These are phyloP conservation scores for Sebastolobus altivelis DNA, from an alignment of 2,797 vertebrate species.

Conservation along the genomic window DNA sequence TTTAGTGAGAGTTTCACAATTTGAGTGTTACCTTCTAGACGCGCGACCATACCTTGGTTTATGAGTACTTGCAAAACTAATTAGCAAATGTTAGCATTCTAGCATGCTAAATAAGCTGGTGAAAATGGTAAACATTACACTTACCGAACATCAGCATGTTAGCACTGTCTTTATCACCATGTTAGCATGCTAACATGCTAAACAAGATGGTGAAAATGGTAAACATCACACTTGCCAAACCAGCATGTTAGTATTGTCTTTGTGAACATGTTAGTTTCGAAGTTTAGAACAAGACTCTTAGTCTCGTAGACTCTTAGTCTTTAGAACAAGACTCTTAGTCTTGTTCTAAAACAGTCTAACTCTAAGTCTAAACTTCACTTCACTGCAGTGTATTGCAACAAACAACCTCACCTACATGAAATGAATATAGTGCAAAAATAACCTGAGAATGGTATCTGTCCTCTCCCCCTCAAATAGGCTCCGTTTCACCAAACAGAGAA, in stretches of 20 bases:
- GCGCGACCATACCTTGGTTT: neutral
- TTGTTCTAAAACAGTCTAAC: no score
- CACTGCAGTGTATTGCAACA: constrained; percentile 4
- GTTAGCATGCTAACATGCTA: neutral
- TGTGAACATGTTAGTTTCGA: neutral
- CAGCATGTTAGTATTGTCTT: neutral
- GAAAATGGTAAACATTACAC: neutral
- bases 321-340: no score
- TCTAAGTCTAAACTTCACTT: neutral
- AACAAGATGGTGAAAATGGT: neutral
- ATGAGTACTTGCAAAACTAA: neutral
- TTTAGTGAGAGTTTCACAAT: no score
- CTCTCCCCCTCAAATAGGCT: constrained; percentile 42
- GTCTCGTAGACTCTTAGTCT: no score
- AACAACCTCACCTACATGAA: constrained; percentile 33
- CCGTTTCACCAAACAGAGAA: constrained; percentile 59
- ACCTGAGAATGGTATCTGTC: constrained; percentile 40
- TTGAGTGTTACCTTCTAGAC: no score
- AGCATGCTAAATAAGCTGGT: neutral
- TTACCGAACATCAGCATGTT: neutral
- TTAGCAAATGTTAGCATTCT: neutral
- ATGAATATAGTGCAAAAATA: constrained; percentile 33
- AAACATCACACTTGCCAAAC: neutral
- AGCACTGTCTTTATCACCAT: neutral
- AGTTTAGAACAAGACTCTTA: no score